Conservation (phyloP, 2,888 invertebrate genomes). For the Ashinkailepas kermadecensis region DNA sequence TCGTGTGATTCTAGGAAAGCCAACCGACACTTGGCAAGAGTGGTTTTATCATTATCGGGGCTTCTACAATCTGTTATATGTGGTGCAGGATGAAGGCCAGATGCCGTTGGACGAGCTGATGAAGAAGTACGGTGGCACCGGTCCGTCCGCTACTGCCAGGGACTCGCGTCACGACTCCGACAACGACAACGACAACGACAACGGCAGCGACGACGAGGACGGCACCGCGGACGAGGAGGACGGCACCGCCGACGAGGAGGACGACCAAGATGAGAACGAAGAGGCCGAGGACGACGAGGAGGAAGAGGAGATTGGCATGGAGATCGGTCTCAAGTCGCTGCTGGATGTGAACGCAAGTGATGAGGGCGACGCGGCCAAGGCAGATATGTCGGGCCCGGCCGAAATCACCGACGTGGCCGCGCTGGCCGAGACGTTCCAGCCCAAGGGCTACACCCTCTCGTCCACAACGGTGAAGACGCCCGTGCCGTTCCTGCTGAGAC, state of each 20-base stretch:
- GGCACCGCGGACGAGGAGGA: conserved; percentile 38
- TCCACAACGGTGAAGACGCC: conserved; percentile 86
- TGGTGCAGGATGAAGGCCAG: conserved; percentile 60
- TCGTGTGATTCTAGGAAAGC: too few species aligned
- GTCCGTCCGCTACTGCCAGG: conserved; percentile 29
- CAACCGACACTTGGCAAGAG: too few species aligned
- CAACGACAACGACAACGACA: conserved; percentile 45
- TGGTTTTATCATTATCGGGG: too few species aligned
- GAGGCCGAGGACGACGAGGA: conserved; percentile 36
- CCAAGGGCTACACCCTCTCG: conserved; percentile 92
- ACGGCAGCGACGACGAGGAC: conserved; percentile 39
- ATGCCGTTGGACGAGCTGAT: conserved; percentile 72
- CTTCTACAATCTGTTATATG: too few species aligned
- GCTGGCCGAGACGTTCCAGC: conserved; percentile 91
- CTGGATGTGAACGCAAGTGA: conserved; percentile 44
- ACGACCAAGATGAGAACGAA: conserved; percentile 18
- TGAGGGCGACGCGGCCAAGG: conserved; percentile 32
- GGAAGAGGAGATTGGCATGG: conserved; percentile 42
- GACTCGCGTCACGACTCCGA: conserved; percentile 41
- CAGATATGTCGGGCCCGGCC: conserved; percentile 28
- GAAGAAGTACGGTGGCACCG: conserved; percentile 54
- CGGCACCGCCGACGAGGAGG: conserved; percentile 35
- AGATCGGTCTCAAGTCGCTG: conserved; percentile 52
- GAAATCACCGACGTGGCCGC: conserved; percentile 87
- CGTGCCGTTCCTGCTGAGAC: conserved; percentile 86